Percentiles rank a stretch among this genome's conserved stretches.
Evolutionary conservation across 2,113 vertebrate genomes (phyloP).

Genomic region (Felis chaus): DNA sequence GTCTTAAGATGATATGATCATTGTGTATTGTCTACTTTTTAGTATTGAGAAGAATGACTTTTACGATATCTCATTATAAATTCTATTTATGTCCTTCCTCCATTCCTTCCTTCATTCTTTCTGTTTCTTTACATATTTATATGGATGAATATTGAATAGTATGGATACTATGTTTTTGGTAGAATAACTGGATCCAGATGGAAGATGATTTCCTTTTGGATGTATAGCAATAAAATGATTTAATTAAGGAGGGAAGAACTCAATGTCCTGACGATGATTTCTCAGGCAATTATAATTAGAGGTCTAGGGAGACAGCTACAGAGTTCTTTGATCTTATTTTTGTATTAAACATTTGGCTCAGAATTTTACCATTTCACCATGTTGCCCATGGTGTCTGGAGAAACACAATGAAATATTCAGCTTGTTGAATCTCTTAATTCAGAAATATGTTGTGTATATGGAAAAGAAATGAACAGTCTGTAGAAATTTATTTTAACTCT

Average conservation of each 20-base stretch:
- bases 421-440: constrained; percentile 18
- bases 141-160: neutral
- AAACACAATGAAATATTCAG: constrained; percentile 8
- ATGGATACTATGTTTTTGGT: neutral
- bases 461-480: constrained; percentile 64
- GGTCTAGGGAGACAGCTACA: neutral
- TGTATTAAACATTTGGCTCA: neutral
- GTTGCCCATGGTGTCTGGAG: neutral
- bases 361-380: constrained; percentile 17
- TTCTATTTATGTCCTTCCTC: neutral
- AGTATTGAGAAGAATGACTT: neutral
- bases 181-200: neutral
- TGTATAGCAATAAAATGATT: constrained; percentile 12
- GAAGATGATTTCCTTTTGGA: constrained; percentile 16
- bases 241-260: neutral
- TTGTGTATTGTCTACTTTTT: neutral
- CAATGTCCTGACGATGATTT: neutral
- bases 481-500: constrained; percentile 57
- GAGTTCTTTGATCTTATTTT: neutral
- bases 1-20: neutral
- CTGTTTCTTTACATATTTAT: neutral
- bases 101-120: neutral
- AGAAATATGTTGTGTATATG: constrained; percentile 30
- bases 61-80: neutral
- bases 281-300: neutral